These are phyloP conservation scores for Drosophila flavopinicola DNA, from an alignment of 2,888 invertebrate species.

Conservation along the genomic window DNA sequence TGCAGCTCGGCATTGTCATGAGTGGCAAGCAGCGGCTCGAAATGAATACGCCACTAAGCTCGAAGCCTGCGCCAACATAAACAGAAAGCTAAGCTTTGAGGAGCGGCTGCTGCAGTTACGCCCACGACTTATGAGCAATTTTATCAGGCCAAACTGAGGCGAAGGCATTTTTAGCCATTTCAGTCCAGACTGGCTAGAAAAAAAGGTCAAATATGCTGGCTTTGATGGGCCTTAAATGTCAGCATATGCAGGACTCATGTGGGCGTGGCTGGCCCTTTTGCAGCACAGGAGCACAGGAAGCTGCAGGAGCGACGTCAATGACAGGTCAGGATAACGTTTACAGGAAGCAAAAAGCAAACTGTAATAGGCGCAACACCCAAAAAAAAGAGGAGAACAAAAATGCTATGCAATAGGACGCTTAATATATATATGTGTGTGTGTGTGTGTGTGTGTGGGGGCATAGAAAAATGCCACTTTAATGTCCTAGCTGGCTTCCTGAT, in stretches of 20 bases:
- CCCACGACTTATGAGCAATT: slow-evolving; percentile 66
- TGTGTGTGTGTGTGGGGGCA: slow-evolving; percentile 1
- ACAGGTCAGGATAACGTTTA: slow-evolving; percentile 60
- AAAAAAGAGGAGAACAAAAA: slow-evolving; percentile 8
- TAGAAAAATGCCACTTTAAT: slow-evolving; percentile 23
- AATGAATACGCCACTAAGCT: slow-evolving; percentile 37
- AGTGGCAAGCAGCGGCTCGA: slow-evolving; percentile 33
- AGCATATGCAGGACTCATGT: slow-evolving; percentile 52
- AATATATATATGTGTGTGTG: background rate
- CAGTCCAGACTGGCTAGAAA: slow-evolving; percentile 8
- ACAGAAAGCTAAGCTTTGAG: slow-evolving; percentile 55
- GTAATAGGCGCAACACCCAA: slow-evolving; percentile 49
- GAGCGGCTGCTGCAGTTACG: slow-evolving; percentile 47
- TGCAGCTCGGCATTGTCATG: slow-evolving; percentile 40
- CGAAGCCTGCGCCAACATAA: slow-evolving; percentile 55
- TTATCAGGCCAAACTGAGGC: slow-evolving; percentile 39
- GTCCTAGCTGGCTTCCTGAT: slow-evolving; percentile 10
- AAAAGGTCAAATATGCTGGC: slow-evolving; percentile 16
- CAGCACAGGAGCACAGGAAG: slow-evolving; percentile 48
- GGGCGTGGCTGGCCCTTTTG: slow-evolving; percentile 12
- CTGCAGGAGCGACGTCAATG: slow-evolving; percentile 39
- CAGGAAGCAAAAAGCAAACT: slow-evolving; percentile 73
- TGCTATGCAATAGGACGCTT: background rate
- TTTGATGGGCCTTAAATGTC: slow-evolving; percentile 48
- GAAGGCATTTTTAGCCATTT: slow-evolving; percentile 49